These are phyloP conservation scores for Gallirallus australis DNA, from an alignment of 2,797 vertebrate species.

Conservation along the genomic window DNA sequence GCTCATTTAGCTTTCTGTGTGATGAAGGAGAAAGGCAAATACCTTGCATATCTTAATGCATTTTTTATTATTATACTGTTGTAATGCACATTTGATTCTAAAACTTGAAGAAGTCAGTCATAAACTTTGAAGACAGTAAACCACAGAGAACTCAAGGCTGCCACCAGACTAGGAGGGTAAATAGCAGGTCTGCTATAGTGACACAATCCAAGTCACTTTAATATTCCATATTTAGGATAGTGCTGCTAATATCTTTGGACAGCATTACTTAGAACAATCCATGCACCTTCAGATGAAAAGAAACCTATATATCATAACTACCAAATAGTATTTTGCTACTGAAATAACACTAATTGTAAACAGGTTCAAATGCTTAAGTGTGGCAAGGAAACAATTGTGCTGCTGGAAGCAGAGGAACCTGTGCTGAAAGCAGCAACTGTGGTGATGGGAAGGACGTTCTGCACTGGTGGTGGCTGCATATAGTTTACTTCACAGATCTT, in stretches of 20 bases:
- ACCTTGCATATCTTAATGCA: not conserved
- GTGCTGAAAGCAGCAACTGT: not conserved
- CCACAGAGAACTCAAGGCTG: not conserved
- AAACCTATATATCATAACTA: rapidly evolving
- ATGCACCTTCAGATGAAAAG: not conserved
- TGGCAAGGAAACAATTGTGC: not conserved
- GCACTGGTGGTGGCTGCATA: not conserved
- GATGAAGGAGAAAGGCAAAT: not conserved
- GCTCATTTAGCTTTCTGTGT: not conserved
- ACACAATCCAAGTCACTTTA: not conserved
- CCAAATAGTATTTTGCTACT: not conserved
- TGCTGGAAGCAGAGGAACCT: not conserved
- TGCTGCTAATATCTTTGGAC: not conserved
- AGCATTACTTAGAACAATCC: not conserved
- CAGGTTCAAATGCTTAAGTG: not conserved
- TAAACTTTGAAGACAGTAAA: not conserved
- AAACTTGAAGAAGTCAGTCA: not conserved
- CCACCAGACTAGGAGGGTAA: not conserved
- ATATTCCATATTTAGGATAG: not conserved
- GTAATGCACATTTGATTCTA: not conserved
- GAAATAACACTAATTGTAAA: not conserved
- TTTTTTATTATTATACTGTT: not conserved
- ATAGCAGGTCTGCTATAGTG: not conserved
- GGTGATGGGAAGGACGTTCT: not conserved
- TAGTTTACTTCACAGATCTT: not conserved